phyloP scores from a whole-genome alignment of 2,113 vertebrate genomes.

The Orcinus orca region DNA sequence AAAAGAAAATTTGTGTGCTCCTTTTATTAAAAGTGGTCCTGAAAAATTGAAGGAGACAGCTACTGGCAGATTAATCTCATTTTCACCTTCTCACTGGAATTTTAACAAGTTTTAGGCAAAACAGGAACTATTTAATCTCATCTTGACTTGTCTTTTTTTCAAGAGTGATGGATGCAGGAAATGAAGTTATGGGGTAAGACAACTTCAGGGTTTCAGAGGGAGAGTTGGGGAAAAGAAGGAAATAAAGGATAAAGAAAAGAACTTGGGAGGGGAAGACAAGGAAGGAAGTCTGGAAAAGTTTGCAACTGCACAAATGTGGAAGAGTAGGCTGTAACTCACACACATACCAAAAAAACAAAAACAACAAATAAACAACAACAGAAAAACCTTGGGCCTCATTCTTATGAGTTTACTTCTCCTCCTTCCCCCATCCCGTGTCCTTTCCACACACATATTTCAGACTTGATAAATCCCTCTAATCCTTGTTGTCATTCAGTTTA shows the following conservation, averaged over 20 bases:
- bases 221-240: neutral
- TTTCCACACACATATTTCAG: neutral
- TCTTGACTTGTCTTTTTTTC: neutral
- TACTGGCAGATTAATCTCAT: neutral
- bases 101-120: constrained; percentile 31
- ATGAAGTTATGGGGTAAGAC: neutral
- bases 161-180: neutral
- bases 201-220: neutral
- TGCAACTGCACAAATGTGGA: neutral
- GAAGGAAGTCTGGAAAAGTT: neutral
- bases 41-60: constrained; percentile 23
- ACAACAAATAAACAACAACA: no score
- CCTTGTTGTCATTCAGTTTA: neutral
- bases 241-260: neutral
- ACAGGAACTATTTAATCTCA: neutral
- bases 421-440: neutral
- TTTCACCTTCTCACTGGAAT: constrained; percentile 1
- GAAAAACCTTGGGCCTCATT: neutral
- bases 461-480: neutral
- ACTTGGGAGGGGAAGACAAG: neutral
- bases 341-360: neutral
- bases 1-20: neutral
- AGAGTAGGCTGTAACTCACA: neutral
- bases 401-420: neutral
- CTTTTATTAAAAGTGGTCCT: constrained; percentile 29